Conservation (phyloP, 2,888 invertebrate species). For the Pristionchus fissidentatus region DNA sequence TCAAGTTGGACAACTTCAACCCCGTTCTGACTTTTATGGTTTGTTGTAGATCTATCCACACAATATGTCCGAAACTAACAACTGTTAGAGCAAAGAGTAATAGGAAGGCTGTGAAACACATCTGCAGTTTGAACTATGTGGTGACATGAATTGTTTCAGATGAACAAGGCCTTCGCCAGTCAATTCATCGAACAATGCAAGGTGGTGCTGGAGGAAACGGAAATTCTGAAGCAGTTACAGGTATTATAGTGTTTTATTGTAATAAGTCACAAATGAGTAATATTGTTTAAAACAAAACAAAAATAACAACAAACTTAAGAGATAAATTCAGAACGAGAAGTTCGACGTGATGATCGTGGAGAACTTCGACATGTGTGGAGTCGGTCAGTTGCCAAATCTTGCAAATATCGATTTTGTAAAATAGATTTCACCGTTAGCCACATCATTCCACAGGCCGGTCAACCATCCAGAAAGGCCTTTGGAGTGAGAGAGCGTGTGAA, state of each 20-base stretch:
- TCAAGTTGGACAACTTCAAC: slow-evolving; percentile 19
- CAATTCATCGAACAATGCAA: neutral
- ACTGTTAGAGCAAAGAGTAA: neutral
- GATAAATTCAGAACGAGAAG: neutral
- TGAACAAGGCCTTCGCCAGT: neutral
- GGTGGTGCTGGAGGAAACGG: neutral
- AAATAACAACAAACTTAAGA: neutral
- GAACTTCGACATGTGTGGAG: slow-evolving; percentile 47
- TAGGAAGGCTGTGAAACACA: neutral
- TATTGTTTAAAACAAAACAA: neutral
- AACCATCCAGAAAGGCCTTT: too few species aligned
- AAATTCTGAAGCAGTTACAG: slow-evolving; percentile 25
- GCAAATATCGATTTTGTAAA: neutral
- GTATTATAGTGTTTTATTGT: neutral
- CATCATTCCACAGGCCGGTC: too few species aligned
- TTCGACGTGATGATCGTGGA: slow-evolving; percentile 47
- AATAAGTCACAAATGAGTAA: neutral
- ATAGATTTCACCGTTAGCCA: too few species aligned
- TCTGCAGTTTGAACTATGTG: neutral
- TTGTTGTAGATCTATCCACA: too few species aligned
- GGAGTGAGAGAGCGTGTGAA: too few species aligned
- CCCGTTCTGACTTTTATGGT: neutral
- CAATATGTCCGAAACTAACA: too few species aligned
- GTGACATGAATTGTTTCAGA: neutral
- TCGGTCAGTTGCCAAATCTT: neutral